Conservation (phyloP, 2,113 vertebrate species). For the Percopsis transmontana region DNA sequence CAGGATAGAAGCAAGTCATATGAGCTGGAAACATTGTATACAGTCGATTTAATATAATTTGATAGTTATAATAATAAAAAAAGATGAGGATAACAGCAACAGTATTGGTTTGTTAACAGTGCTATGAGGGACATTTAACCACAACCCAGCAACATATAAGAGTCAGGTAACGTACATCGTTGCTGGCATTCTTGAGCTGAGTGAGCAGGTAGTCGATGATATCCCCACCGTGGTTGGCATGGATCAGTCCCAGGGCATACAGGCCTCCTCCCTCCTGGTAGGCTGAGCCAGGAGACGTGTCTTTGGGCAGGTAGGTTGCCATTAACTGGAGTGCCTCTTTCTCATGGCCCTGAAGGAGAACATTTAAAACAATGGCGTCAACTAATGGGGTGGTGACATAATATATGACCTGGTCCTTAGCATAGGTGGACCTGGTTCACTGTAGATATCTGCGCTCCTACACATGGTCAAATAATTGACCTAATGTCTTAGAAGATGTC, state of each 20-base stretch:
- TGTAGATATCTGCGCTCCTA: too few relatives aligned
- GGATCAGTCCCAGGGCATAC: slow-evolving; percentile 96
- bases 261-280: slow-evolving; percentile 98
- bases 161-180: slow-evolving; percentile 83
- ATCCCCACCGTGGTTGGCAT: slow-evolving; percentile 97
- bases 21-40: not conserved
- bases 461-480: too few relatives aligned
- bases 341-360: slow-evolving; percentile 87
- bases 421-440: too few relatives aligned
- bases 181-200: slow-evolving; percentile 98
- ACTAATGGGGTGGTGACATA: too few relatives aligned
- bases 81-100: not conserved
- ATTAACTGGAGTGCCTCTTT: slow-evolving; percentile 97
- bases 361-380: not conserved
- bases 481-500: too few relatives aligned
- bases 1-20: slow-evolving; percentile 13
- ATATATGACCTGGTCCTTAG: not conserved
- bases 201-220: slow-evolving; percentile 98
- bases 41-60: too few relatives aligned
- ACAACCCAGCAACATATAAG: not conserved
- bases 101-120: not conserved
- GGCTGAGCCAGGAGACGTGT: slow-evolving; percentile 97
- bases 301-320: slow-evolving; percentile 98
- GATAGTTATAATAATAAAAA: not conserved
- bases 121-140: not conserved